Conservation (phyloP, 2,888 invertebrate genomes). For the Sinodicranocentrus sp. region DNA sequence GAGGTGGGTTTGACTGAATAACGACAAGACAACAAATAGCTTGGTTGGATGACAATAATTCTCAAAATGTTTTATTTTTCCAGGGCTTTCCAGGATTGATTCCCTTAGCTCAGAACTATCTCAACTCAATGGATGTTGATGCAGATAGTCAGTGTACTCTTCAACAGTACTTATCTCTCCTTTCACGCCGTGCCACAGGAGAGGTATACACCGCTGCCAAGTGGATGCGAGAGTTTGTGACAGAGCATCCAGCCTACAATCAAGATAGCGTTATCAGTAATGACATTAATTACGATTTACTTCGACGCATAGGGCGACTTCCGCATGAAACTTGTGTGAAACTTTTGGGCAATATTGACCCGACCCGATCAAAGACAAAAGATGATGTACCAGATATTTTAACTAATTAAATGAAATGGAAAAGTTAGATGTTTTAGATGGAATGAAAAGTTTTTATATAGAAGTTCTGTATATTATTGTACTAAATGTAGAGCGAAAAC, state of each 20-base stretch:
- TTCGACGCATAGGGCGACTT: constrained; percentile 78
- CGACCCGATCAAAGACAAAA: constrained; percentile 86
- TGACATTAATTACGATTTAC: constrained; percentile 92
- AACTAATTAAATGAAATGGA: constrained; percentile 65
- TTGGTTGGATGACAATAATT: not conserved
- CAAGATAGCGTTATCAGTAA: constrained; percentile 94
- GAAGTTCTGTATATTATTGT: constrained; percentile 16
- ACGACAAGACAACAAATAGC: not conserved
- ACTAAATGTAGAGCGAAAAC: constrained; percentile 15
- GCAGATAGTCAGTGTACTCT: constrained; percentile 96
- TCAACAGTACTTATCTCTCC: constrained; percentile 96
- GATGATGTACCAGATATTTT: constrained; percentile 86
- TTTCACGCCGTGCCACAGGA: constrained; percentile 91
- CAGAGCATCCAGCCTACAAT: constrained; percentile 92
- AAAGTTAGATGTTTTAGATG: constrained; percentile 10
- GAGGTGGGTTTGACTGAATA: constrained; percentile 80
- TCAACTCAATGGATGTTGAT: constrained; percentile 97
- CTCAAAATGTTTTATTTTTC: constrained; percentile 39
- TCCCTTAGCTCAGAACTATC: constrained; percentile 94
- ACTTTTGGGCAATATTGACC: constrained; percentile 85
- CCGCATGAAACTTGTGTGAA: constrained; percentile 83
- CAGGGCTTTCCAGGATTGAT: constrained; percentile 93
- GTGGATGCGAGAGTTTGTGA: constrained; percentile 95
- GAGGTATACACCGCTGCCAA: constrained; percentile 95
- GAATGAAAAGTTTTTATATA: not conserved